Base-by-base conservation (phyloP, 2,797 vertebrate species). In the Malacoctenus gilli region DNA sequence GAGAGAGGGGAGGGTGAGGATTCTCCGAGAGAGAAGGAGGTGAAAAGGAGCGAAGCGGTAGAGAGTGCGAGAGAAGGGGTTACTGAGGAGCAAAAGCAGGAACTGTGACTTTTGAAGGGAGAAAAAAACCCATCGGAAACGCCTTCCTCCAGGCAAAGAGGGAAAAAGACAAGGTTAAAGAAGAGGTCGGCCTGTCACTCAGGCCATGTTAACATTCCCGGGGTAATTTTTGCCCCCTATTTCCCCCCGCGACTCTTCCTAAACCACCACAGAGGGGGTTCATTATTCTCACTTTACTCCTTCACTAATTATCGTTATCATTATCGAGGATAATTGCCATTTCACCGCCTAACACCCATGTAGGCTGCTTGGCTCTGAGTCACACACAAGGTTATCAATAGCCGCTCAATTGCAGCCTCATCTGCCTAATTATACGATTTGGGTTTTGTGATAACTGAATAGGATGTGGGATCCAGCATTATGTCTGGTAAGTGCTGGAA, bases 291-390 rank as follows among this genome's bases (percentile, higher is more conserved):
- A 72, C 73, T 84, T 84, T 81, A 68, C 84, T 83, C 72, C 77
- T 84, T 72, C 65, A 68, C 85, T 86, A 88, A 89, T 92, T 88
- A 90, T 89, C 79, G 50, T 90, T 88, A 91, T 89, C 87, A 85
- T 90, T 89, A 85, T 65, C 74, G 58, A 65, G 80, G 81, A 83
- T 90, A 87, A 92, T 91, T 90, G 88, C 81, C 83, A 80, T 90
- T 84, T 88, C 82, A 64, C 84, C 53, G 81, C 74, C 79, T 82
- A 74, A 82, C 76, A 79, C 74, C 77, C 83, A 68, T 77, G 74
- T 69, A 73, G 79, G 51, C 83, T 72, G 59, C 74, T 76, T 42
- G 4, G 70, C 84, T 79, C 67, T 15, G 72, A 83, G 71, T 87
- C 82, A 72, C 77, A 72, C 80, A 73, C 80, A 80, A 82, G 80